Evolutionary conservation across 1,140 invertebrate genomes (phyloP).

Genomic region (Aphelinus certus): DNA sequence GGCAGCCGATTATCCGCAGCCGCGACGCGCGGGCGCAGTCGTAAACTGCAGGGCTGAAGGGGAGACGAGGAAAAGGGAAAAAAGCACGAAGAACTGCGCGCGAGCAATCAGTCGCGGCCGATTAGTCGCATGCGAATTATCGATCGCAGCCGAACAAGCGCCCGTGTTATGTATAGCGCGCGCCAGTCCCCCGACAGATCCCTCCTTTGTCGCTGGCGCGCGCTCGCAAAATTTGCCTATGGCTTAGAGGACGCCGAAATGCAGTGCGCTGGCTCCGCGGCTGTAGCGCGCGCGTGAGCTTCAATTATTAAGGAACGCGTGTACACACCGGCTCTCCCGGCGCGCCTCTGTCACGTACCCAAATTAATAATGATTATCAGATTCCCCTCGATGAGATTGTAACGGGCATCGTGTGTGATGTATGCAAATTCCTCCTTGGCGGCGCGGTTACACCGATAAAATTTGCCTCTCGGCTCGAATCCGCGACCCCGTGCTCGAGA

Average conservation of each 20-base stretch:
- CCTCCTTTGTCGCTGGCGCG: background rate
- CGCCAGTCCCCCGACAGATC: no score
- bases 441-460: background rate
- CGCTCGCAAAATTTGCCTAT: conserved; percentile 24
- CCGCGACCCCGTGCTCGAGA: no score
- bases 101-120: background rate
- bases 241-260: conserved; percentile 5
- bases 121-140: conserved; percentile 39
- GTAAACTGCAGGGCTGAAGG: background rate
- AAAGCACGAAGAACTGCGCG: background rate
- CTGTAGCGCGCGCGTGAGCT: background rate
- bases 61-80: background rate
- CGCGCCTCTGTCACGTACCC: background rate
- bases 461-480: background rate
- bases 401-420: background rate
- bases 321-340: conserved; percentile 17
- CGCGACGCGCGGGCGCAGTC: conserved; percentile 6
- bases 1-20: conserved; percentile 39
- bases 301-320: conserved; percentile 35
- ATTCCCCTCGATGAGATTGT: conserved; percentile 15
- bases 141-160: conserved; percentile 2
- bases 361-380: conserved; percentile 26
- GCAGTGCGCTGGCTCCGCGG: background rate
- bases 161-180: no score
- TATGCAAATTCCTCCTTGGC: conserved; percentile 19